A percentile compares a stretch with the other conserved stretches of the same genome.
Conservation (phyloP, 1,140 invertebrate species). For the Magallana ariakensis region DNA sequence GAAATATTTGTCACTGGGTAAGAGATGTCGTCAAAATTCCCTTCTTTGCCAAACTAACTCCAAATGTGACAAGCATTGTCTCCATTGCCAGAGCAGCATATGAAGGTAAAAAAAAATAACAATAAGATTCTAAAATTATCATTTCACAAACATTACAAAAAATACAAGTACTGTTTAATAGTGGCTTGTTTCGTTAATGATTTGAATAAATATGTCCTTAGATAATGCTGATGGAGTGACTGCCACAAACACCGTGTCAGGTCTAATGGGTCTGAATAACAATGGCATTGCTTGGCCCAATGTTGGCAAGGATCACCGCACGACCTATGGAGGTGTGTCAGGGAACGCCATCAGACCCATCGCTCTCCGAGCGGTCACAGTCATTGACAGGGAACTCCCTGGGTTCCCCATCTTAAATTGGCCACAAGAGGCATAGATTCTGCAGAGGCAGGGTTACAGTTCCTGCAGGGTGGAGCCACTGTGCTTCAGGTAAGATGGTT, state of each 20-base stretch:
- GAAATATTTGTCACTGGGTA: slow-evolving; percentile 95
- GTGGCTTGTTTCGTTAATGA: too few species aligned
- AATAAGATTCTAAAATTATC: too few species aligned
- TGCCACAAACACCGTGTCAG: slow-evolving; percentile 97
- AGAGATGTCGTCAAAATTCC: slow-evolving; percentile 91
- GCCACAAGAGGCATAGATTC: slow-evolving; percentile 98
- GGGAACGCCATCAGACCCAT: slow-evolving; percentile 97
- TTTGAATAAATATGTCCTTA: slow-evolving; percentile 68
- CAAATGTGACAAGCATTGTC: slow-evolving; percentile 97
- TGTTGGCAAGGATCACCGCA: slow-evolving; percentile 89
- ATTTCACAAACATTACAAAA: too few species aligned
- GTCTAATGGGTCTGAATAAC: slow-evolving; percentile 92
- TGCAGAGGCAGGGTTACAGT: slow-evolving; percentile 95
- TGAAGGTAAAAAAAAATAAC: slow-evolving; percentile 83
- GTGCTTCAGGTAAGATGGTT: slow-evolving; percentile 91
- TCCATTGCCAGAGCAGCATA: slow-evolving; percentile 93
- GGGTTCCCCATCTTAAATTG: slow-evolving; percentile 94
- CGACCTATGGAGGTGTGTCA: slow-evolving; percentile 97
- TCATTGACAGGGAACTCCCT: slow-evolving; percentile 90
- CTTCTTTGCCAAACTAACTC: slow-evolving; percentile 98
- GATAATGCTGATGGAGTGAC: slow-evolving; percentile 96
- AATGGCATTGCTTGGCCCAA: slow-evolving; percentile 94
- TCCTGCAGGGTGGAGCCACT: slow-evolving; percentile 93
- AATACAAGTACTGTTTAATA: too few species aligned
- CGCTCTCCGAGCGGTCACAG: slow-evolving; percentile 92